Conservation (phyloP, 2,888 invertebrate species). For the Hetaerina titia region DNA sequence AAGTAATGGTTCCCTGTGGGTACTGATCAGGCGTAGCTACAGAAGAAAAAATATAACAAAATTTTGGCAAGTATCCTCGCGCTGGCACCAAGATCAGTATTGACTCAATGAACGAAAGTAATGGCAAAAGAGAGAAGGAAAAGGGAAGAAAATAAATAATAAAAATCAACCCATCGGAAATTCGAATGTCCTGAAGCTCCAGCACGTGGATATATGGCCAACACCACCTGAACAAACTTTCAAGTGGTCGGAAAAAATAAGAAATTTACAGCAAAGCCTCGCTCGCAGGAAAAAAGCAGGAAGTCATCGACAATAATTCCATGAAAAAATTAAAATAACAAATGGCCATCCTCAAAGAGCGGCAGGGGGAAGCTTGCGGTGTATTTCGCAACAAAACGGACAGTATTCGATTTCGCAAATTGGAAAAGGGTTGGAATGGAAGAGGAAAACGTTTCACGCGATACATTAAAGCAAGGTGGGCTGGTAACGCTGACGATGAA, state of each 20-base stretch:
- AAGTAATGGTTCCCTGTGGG: too few species aligned
- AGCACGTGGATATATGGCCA: neutral
- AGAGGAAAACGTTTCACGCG: neutral
- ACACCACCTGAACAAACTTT: neutral
- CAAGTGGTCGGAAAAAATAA: neutral
- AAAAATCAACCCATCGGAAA: neutral
- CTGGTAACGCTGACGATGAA: neutral
- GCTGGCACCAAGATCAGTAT: too few species aligned
- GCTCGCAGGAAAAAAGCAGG: neutral
- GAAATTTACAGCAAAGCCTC: neutral
- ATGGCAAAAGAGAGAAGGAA: neutral
- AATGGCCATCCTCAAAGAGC: neutral
- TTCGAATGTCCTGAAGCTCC: neutral
- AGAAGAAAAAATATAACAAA: too few species aligned
- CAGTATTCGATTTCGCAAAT: constrained; percentile 6
- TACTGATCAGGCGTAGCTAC: too few species aligned
- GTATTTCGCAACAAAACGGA: neutral
- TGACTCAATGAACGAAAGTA: too few species aligned
- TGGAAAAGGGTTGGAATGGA: neutral
- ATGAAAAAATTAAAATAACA: neutral
- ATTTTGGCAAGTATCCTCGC: too few species aligned
- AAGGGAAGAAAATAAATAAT: neutral
- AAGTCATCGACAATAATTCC: neutral
- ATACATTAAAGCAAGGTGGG: neutral
- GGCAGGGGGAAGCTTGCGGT: neutral